Evolutionary conservation across 2,797 vertebrate species (phyloP).

Genomic region (Staurois parvus): DNA sequence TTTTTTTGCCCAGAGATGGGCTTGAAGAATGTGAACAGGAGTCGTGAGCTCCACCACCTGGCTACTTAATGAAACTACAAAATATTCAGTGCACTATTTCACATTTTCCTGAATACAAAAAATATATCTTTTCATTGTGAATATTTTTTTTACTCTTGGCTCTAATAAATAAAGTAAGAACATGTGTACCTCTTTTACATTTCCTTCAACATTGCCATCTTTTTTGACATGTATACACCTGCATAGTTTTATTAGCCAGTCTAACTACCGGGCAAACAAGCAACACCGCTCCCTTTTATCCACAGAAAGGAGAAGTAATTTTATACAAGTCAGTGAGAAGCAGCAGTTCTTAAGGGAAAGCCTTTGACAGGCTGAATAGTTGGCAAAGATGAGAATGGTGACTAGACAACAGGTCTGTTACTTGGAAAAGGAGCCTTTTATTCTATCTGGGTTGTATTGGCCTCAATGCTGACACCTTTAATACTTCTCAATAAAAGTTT

Average conservation of each 20-base stretch:
- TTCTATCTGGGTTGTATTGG: conserved; percentile 59
- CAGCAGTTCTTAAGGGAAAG: conserved; percentile 54
- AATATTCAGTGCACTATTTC: too few species aligned
- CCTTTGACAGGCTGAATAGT: conserved; percentile 56
- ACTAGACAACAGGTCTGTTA: not conserved
- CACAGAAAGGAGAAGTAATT: conserved; percentile 13
- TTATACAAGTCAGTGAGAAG: conserved; percentile 39
- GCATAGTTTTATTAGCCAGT: conserved; percentile 29
- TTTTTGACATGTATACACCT: not conserved
- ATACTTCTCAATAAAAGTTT: conserved; percentile 53
- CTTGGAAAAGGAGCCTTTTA: conserved; percentile 61
- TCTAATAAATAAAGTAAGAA: too few species aligned
- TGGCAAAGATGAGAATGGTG: conserved; percentile 61
- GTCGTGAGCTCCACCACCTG: too few species aligned
- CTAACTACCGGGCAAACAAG: conserved; percentile 4
- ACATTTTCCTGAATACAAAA: too few species aligned
- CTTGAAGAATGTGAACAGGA: too few species aligned
- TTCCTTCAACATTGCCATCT: not conserved
- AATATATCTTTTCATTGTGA: too few species aligned
- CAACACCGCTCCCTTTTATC: conserved; percentile 40
- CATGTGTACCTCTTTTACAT: too few species aligned
- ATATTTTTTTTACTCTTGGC: too few species aligned
- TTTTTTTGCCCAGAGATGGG: too few species aligned
- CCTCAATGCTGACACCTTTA: conserved; percentile 58
- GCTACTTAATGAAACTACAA: too few species aligned